Base-by-base conservation (phyloP, 64 coral and sea anemone species). In the Stichodactyla mertensii region DNA sequence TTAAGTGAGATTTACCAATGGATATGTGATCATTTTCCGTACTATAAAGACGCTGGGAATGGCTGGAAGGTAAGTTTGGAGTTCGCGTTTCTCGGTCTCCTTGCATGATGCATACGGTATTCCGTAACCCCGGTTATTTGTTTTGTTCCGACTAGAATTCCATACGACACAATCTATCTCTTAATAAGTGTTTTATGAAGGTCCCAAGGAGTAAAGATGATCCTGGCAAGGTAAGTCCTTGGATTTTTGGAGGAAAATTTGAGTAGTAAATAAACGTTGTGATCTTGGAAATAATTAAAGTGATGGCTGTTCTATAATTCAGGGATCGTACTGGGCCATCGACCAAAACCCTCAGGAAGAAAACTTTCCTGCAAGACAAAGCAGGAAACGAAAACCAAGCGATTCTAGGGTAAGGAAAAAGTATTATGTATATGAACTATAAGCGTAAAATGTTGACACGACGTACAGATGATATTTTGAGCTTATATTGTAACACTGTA, bases 1-100 rank as follows among this genome's bases (percentile, higher is more conserved):
- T 85, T 99, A 55, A 99, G 97, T 78, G 97, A 99, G 83, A 99
- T 99, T 82, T 99, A 99, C 78, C 97, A 99, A 83, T 99, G 97
- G 97, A 99, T 99, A 78, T 95, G 93, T 79, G 91, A 99, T 57
- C 91, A 99, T 89, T 99, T 98, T 78, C 97, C 97, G 24, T 99
- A 99, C 83, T 99, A 99, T 82, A 99, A 94, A 55, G 97, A 99
- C 71, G 97, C 97, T 90, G 97, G 97, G 6, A 99, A 92, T 85
- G 97, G 97, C 15, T 99, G 97, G 97, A 99, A 99, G 97, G 97
- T 92, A 89, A 57, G 85, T 26, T 10, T 70, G 60, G 4, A 23
- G 82, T 27, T 62, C 45, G 56, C 20, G 45, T 55, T 36, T 71
- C 69, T 71, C 27, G 69, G 69, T 13, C n/a, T 74, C 69, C 69